Evolutionary conservation across 2,113 vertebrate species (phyloP), one percentile per base, ranked within the genome.

Genomic region (Pteropus alecto): DNA sequence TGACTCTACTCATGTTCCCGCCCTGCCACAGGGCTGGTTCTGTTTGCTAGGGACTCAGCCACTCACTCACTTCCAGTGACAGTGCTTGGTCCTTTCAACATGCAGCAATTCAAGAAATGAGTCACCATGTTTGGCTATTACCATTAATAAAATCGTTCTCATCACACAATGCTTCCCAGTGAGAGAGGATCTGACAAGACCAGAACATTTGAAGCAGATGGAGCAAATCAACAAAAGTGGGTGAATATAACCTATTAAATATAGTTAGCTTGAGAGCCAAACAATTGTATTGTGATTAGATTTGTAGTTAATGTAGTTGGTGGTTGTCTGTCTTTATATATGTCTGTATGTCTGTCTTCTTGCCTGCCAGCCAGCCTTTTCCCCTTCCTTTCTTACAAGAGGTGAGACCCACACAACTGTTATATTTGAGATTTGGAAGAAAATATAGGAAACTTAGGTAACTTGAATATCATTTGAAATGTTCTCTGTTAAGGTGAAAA

Each of bases 381-480:
- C 14, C 22, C 60, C 54, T 93, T 71, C 60, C 65, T 81, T 93
- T 77, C 46, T 65, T 83, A 38, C 0, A 76, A 82, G 46, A 71
- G 6, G 24, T 43, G 30, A 87, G 56, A 73, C 77, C 46, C 86
- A 3, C 24, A 18, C 30, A 56, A 46, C 18, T 54, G 3, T 90
- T 61, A 4, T 60, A 33, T 19, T 83, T 38, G 21, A 71, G 26
- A 1, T 77, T 82, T 89, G n/a, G n/a, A 94, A 84, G 41, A 54
- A 67, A 92, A 95, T 35, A 58, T 7, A 74, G 21, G 58, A 54
- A 73, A 77, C 28, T 70, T 43, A 68, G 33, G 11, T n/a, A 68
- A 83, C n/a, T 38, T 91, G 78, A 74, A 51, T 61, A 51, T 79
- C 26, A 28, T 56, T 84, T 96, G 19, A 16, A 84, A 87, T 90